These are phyloP conservation scores for Plagiodera versicolora DNA, from an alignment of 2,888 invertebrate genomes.

Conservation along the genomic window DNA sequence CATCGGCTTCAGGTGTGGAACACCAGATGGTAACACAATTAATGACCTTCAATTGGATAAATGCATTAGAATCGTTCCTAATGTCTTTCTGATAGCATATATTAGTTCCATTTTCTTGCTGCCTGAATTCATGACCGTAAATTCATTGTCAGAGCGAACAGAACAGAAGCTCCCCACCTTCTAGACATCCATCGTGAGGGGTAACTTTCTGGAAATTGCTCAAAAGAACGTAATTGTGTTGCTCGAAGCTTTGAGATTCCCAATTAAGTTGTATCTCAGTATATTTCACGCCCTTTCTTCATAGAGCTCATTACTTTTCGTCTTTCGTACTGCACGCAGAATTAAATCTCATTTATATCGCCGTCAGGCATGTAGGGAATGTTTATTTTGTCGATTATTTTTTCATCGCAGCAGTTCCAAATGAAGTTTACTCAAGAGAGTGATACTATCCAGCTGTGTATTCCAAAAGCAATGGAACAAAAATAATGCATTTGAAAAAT, in stretches of 20 bases:
- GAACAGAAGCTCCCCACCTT: conserved; percentile 40
- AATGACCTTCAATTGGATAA: too few relatives aligned
- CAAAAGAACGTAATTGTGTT: conserved; percentile 50
- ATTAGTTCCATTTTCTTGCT: conserved; percentile 2
- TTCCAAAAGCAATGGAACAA: too few relatives aligned
- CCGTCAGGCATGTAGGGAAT: conserved; percentile 26
- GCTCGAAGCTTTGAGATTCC: conserved; percentile 45
- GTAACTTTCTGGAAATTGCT: conserved; percentile 45
- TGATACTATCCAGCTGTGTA: too few relatives aligned
- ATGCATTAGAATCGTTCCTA: too few relatives aligned
- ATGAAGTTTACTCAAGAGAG: conserved; percentile 9
- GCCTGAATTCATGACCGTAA: conserved; percentile 39
- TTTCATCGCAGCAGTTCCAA: conserved; percentile 9
- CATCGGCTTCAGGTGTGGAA: too few relatives aligned
- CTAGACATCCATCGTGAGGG: conserved; percentile 45
- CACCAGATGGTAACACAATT: too few relatives aligned
- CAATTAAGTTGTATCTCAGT: conserved; percentile 46
- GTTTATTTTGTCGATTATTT: conserved; percentile 26
- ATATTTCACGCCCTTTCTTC: conserved; percentile 41
- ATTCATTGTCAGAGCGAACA: conserved; percentile 46
- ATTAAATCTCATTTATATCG: conserved; percentile 37
- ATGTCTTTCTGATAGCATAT: too few relatives aligned
- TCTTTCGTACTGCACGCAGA: conserved; percentile 26
- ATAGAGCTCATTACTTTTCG: conserved; percentile 42
- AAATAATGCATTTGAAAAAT: too few relatives aligned